Conservation (phyloP, 35 echinoderm and acorn worm genomes). For the Hemicentrotus pulcherrimus region DNA sequence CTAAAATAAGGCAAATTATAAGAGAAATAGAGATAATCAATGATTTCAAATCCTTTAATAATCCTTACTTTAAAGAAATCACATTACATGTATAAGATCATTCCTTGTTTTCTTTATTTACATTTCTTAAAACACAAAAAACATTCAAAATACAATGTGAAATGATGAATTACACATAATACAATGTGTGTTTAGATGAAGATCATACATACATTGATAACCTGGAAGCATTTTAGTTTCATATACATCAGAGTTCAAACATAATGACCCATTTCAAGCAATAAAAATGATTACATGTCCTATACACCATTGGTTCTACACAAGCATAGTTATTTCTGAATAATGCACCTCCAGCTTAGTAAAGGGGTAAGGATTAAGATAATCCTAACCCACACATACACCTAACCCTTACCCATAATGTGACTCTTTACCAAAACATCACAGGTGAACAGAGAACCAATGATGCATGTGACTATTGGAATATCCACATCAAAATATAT, state of each 20-base stretch:
- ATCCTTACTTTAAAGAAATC: not conserved
- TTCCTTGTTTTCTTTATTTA: constrained; percentile 6
- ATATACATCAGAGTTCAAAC: not conserved
- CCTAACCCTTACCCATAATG: not conserved
- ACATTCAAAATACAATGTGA: not conserved
- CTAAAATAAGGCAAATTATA: not conserved
- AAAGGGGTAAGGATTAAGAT: not conserved
- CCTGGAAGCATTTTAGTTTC: constrained; percentile 2
- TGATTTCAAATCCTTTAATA: constrained; percentile 6
- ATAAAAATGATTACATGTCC: not conserved
- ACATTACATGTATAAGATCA: not conserved
- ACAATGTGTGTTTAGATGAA: constrained; percentile 12
- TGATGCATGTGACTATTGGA: not conserved
- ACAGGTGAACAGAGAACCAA: no score
- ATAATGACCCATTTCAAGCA: not conserved
- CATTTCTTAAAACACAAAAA: constrained; percentile 13
- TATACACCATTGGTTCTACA: not conserved
- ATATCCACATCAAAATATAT: not conserved
- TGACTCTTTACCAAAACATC: not conserved
- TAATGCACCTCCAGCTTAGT: not conserved
- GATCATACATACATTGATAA: not conserved
- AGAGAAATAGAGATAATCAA: not conserved
- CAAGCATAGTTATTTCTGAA: not conserved
- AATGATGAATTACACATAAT: not conserved
- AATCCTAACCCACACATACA: not conserved